Evolutionary conservation across 2,888 invertebrate genomes (phyloP).

Genomic region (Himalopsyche tibetana): DNA sequence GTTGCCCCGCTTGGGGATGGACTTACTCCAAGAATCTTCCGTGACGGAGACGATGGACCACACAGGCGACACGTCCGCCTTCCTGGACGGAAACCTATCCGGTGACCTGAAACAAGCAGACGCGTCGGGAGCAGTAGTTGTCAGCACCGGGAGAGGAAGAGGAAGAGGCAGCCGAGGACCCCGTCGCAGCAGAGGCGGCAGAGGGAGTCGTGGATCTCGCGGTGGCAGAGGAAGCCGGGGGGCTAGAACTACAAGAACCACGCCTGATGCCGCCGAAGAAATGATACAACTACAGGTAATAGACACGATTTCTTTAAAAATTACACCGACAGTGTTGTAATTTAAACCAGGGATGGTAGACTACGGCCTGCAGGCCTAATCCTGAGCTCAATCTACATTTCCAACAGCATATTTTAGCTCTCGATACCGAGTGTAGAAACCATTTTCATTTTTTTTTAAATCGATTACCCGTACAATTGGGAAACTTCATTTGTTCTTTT

Average conservation of each 20-base stretch:
- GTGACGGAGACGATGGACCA: slow-evolving; percentile 55
- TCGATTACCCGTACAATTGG: too few relatives aligned
- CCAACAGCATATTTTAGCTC: too few relatives aligned
- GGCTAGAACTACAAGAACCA: not conserved
- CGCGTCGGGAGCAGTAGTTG: slow-evolving; percentile 66
- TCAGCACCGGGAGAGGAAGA: slow-evolving; percentile 67
- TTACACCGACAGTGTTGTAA: too few relatives aligned
- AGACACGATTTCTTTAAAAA: too few relatives aligned
- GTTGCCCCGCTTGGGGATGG: slow-evolving; percentile 42
- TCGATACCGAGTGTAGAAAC: too few relatives aligned
- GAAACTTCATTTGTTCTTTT: too few relatives aligned
- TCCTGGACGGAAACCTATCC: slow-evolving; percentile 65
- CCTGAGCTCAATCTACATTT: too few relatives aligned
- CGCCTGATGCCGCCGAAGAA: slow-evolving; percentile 66
- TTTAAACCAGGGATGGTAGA: too few relatives aligned
- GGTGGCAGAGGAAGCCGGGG: slow-evolving; percentile 68
- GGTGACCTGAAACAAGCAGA: slow-evolving; percentile 7
- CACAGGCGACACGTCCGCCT: slow-evolving; percentile 69
- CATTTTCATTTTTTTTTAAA: too few relatives aligned
- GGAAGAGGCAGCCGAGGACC: slow-evolving; percentile 68
- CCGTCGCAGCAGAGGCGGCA: slow-evolving; percentile 67
- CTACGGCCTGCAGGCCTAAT: too few relatives aligned
- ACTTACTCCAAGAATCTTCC: slow-evolving; percentile 49
- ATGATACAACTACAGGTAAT: slow-evolving; percentile 64
- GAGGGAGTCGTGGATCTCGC: slow-evolving; percentile 67